Conservation (phyloP, 2,113 vertebrate species). For the Galbula dea region DNA sequence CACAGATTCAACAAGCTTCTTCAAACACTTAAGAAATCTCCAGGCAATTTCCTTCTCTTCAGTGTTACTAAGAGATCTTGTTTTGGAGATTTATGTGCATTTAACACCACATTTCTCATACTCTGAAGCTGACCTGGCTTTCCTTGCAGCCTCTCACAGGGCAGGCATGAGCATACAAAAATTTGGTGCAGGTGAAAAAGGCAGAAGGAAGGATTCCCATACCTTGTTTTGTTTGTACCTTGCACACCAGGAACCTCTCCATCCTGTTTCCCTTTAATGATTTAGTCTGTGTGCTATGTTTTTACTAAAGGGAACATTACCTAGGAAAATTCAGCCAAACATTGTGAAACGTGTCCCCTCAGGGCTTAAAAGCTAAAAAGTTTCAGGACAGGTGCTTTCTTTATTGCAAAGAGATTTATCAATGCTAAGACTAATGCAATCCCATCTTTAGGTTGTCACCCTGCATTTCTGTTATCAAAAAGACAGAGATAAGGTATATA, state of each 20-base stretch:
- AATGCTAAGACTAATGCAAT: background rate
- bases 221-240: background rate
- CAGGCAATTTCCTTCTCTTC: conserved; percentile 57
- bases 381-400: background rate
- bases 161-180: background rate
- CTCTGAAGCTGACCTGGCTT: conserved; percentile 14
- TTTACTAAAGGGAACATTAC: background rate
- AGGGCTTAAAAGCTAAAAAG: background rate
- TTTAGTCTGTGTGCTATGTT: background rate
- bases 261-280: background rate
- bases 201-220: background rate
- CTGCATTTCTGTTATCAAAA: background rate
- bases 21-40: conserved; percentile 54
- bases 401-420: background rate
- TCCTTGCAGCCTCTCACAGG: background rate
- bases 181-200: background rate
- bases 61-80: conserved; percentile 40
- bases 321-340: background rate
- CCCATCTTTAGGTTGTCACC: background rate
- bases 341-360: background rate
- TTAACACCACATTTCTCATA: background rate
- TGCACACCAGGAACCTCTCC: background rate
- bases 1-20: conserved; percentile 36
- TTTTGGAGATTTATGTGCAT: conserved; percentile 31
- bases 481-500: background rate